phyloP scores from a whole-genome alignment of 2,888 invertebrate species.

The Criorhina ranunculi region DNA sequence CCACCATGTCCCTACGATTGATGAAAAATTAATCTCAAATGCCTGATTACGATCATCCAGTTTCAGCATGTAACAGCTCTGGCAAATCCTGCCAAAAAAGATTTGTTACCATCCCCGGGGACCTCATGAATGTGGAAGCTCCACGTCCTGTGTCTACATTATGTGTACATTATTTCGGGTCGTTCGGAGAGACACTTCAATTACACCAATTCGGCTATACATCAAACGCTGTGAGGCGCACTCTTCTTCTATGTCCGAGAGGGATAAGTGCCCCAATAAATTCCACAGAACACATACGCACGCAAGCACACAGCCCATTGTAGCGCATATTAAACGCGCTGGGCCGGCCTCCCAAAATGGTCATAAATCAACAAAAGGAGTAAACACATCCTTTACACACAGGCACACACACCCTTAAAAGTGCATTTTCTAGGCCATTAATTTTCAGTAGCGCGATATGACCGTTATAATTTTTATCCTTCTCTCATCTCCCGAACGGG shows the following conservation, averaged over 20 bases:
- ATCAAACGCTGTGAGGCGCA: constrained; percentile 3
- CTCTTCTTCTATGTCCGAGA: not conserved
- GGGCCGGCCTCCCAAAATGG: constrained; percentile 9
- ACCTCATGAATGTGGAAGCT: not conserved
- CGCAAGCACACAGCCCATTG: not conserved
- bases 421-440: constrained; percentile 60
- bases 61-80: no score
- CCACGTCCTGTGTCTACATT: not conserved
- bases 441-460: constrained; percentile 36
- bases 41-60: no score
- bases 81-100: not conserved
- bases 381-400: not conserved
- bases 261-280: constrained; percentile 34
- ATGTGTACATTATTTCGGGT: constrained; percentile 21
- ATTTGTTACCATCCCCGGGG: not conserved
- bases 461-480: constrained; percentile 32
- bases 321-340: constrained; percentile 22
- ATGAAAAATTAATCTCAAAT: not conserved
- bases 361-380: constrained; percentile 48
- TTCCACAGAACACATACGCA: constrained; percentile 12
- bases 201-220: constrained; percentile 18
- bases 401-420: constrained; percentile 47
- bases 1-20: no score
- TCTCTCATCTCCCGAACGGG: not conserved
- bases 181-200: constrained; percentile 45